Evolutionary conservation across 2,888 invertebrate genomes (phyloP), one percentile per base, ranked within the genome.

Genomic region (Gastrophysa polygoni): DNA sequence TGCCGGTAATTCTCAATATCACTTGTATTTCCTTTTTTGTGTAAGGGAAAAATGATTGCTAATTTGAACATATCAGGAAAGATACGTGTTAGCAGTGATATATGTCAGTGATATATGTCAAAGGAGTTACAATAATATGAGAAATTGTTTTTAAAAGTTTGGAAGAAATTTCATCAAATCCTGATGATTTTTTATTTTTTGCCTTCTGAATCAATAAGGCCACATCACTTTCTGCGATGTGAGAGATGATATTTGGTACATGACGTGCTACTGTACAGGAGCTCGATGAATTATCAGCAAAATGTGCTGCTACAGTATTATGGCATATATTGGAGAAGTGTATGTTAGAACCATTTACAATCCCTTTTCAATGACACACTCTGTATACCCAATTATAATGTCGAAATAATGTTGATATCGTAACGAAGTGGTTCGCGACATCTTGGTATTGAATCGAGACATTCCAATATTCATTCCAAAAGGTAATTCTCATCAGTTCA

Each of bases 31-130:
- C 38, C 38, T 54, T 54, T 54, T 16, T 54, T 54, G 21, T 54
- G 54, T 21, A 54, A 38, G 10, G 38, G 38, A 43, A 20, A 43
- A 2, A 54, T 21, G n/a, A 38, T 18, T 16, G 54, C 54, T 18
- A 18, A 43, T 54, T 54, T 54, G 14, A 54, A 21, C 34, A 32
- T 20, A n/a, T 50, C 50, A 11, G 28, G 50, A 50, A 50, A 50
- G 28, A 24, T 48, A 24, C 48, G 18, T 10, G 32, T 32, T 32
- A 10, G 32, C 32, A 32, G 32, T 11, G n/a, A n/a, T n/a, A n/a
- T 10, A 32, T n/a, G n/a, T 32, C 11, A 10, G 11, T 32, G 10
- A 32, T 32, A 20, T 49, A 28, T 20, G 49, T 20, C 24, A 49
- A 28, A 20, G 21, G 49, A 28, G 49, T 14, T 24, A 49, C 49